Evolutionary conservation across 2,888 invertebrate genomes (phyloP).

Genomic region (Cryptocephalus primarius): DNA sequence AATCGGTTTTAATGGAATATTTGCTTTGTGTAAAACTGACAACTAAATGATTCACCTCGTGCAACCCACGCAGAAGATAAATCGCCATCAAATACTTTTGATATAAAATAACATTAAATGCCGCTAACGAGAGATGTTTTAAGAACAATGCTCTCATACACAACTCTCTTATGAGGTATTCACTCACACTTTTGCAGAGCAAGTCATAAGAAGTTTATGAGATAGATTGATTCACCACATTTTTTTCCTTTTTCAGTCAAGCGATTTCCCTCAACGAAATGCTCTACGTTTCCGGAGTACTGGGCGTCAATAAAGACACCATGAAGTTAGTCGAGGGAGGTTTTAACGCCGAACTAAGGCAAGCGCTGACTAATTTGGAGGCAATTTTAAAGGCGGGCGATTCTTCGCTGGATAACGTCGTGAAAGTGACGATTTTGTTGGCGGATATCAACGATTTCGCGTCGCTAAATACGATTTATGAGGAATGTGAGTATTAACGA

Average conservation of each 20-base stretch:
- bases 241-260: conserved; percentile 62
- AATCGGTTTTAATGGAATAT: no score
- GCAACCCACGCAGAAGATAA: no score
- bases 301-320: conserved; percentile 64
- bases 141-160: conserved; percentile 57
- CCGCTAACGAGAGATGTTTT: conserved; percentile 43
- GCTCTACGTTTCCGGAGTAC: conserved; percentile 76
- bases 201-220: no score
- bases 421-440: conserved; percentile 80
- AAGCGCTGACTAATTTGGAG: conserved; percentile 68
- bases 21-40: no score
- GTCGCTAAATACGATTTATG: conserved; percentile 73
- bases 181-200: not conserved
- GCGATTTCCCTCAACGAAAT: conserved; percentile 76
- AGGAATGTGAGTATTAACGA: conserved; percentile 58
- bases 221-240: no score
- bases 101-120: conserved; percentile 4
- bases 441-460: conserved; percentile 71
- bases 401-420: conserved; percentile 59
- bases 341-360: conserved; percentile 59
- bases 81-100: no score
- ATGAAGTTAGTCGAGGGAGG: conserved; percentile 65
- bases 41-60: no score
- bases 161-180: conserved; percentile 73
- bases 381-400: conserved; percentile 65